These are phyloP conservation scores for Perdita meconis DNA, from an alignment of 2,888 invertebrate genomes.

Conservation along the genomic window DNA sequence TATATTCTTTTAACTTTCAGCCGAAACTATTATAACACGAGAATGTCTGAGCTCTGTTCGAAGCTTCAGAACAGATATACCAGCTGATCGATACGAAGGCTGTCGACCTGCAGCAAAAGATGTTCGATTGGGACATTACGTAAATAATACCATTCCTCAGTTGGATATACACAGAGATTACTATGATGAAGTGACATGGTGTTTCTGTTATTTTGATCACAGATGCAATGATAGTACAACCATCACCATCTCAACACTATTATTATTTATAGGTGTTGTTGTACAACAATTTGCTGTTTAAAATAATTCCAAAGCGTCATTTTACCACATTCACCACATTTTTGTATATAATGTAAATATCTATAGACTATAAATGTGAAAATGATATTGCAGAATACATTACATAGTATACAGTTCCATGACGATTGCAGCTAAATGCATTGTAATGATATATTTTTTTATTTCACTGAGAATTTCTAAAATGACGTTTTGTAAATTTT, in stretches of 20 bases:
- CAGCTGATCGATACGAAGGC: conserved; percentile 96
- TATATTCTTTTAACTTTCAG: conserved; percentile 86
- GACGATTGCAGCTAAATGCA: background rate
- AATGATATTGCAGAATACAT: background rate
- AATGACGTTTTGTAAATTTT: too few species aligned
- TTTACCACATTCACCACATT: background rate
- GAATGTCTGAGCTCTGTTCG: conserved; percentile 93
- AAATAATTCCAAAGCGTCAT: background rate
- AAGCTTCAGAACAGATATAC: conserved; percentile 93
- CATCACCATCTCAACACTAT: conserved; percentile 75
- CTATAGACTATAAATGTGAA: background rate
- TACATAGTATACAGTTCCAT: background rate
- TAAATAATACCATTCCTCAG: conserved; percentile 94
- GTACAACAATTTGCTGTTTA: conserved; percentile 40
- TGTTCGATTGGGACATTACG: conserved; percentile 92
- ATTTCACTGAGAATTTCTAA: too few species aligned
- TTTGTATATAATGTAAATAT: conserved; percentile 56
- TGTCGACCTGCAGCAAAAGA: conserved; percentile 93
- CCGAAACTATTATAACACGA: conserved; percentile 91
- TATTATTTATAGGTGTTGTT: conserved; percentile 44
- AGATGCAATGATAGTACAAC: conserved; percentile 89
- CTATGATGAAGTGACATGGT: conserved; percentile 93
- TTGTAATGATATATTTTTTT: background rate
- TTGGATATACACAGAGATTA: conserved; percentile 93
- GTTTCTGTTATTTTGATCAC: conserved; percentile 96